phyloP scores from a whole-genome alignment of 1,140 invertebrate species.

The Rhopalosiphum padi region DNA sequence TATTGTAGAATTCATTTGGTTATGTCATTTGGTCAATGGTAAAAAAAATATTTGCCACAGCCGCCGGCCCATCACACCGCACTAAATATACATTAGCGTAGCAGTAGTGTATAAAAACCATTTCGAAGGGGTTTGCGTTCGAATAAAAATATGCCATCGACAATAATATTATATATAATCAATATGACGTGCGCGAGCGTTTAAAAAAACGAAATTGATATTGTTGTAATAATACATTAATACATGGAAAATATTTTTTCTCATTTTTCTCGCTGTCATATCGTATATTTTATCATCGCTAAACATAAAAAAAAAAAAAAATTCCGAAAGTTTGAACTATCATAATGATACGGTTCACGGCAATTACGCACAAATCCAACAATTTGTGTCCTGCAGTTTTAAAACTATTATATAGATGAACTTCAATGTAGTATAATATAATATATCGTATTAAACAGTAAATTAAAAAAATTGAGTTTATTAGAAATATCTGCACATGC shows the following conservation, averaged over 20 bases:
- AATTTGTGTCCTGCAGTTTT: not conserved
- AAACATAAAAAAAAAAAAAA: not conserved
- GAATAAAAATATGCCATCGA: not conserved
- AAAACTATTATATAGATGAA: not conserved
- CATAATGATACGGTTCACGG: too few relatives aligned
- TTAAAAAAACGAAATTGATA: not conserved
- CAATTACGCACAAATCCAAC: too few relatives aligned
- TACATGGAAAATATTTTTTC: not conserved
- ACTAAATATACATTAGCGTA: not conserved
- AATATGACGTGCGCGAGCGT: not conserved
- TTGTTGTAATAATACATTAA: not conserved
- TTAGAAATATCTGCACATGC: not conserved
- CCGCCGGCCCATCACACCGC: not conserved
- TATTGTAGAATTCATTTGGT: not conserved
- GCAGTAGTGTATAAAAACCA: not conserved
- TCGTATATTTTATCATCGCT: not conserved
- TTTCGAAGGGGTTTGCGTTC: not conserved
- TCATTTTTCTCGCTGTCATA: not conserved
- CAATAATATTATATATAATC: not conserved
- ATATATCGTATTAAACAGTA: not conserved
- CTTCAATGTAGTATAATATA: not conserved
- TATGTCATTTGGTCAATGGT: not conserved
- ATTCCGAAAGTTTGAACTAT: not conserved
- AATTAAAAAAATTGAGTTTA: not conserved
- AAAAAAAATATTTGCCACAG: not conserved